A percentile compares a stretch with the other conserved stretches of the same genome.
Evolutionary conservation across 2,888 invertebrate genomes (phyloP).

Genomic region (Nomada fabriciana): DNA sequence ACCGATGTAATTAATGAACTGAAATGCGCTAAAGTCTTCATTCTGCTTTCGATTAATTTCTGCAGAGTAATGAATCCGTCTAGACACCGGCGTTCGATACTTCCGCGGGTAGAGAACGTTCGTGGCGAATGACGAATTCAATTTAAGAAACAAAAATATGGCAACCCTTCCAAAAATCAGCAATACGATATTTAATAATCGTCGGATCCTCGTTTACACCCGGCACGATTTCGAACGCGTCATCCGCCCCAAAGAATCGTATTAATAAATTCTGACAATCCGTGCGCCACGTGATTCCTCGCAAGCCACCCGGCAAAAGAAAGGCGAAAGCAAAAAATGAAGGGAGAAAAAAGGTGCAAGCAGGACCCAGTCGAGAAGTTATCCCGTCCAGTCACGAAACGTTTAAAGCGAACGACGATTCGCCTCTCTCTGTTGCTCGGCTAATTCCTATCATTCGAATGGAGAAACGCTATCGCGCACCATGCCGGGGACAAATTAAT

Average conservation of each 20-base stretch:
- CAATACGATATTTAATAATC: too few relatives aligned
- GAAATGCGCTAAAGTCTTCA: too few relatives aligned
- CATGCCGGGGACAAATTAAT: constrained; percentile 54
- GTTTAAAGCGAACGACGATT: constrained; percentile 1
- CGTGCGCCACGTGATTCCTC: constrained; percentile 2
- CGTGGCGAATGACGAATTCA: too few relatives aligned
- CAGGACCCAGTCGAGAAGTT: background rate
- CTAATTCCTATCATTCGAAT: constrained; percentile 12
- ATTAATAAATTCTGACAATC: constrained; percentile 2
- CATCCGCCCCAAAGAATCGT: background rate
- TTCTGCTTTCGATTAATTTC: too few relatives aligned
- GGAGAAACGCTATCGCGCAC: background rate
- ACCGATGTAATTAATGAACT: too few relatives aligned
- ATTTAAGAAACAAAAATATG: too few relatives aligned
- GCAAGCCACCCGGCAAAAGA: too few relatives aligned
- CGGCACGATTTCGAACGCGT: background rate
- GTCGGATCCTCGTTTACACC: background rate
- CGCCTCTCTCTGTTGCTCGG: background rate
- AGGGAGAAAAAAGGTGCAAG: background rate
- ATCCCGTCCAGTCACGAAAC: constrained; percentile 28
- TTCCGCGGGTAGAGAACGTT: too few relatives aligned
- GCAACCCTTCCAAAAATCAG: too few relatives aligned
- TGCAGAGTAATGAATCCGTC: too few relatives aligned
- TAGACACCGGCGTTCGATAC: too few relatives aligned
- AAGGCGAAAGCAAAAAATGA: background rate